Base-by-base conservation (phyloP, 2,888 invertebrate species). In the Flexamia atlantica region DNA sequence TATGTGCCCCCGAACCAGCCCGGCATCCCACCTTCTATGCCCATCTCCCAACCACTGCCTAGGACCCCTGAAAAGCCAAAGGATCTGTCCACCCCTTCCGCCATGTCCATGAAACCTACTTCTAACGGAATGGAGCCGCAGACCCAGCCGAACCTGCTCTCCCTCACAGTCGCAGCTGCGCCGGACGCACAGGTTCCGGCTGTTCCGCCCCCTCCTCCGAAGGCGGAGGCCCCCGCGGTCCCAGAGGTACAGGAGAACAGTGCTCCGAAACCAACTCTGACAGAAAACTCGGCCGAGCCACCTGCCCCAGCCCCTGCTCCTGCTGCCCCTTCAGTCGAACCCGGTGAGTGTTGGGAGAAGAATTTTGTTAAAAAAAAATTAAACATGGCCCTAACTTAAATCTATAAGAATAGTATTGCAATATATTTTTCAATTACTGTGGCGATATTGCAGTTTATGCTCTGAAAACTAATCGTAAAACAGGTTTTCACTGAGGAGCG, bases 11-110 rank as follows among this genome's bases (percentile, higher is more conserved):
- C 50, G 57, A 23, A 50, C 42, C 84, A 80, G 46, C 74, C 85
- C 12, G 57, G 64, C 3, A 36, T 79, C 4, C 84, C 76, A 28
- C 74, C 74, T 1, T 28, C 70, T 1, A 57, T 82, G 57, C 86
- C 86, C n/a, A 82, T 85, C 14, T 86, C 85, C 28, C 87, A 86
- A 32, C 86, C 86, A 30, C 82, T 86, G 12, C 83, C 85, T 9
- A 70, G 86, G 23, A 85, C 87, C 25, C 85, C 85, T 14, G 86
- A 87, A 57, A 86, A 86, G 50, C 83, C 85, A 28, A 74, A 76
- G 17, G 84, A 84, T 40, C 60, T 72, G 12, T 17, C 60, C 14
- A 10, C 81, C 17, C 64, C 84, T 14, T 17, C 36, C 10, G 30
- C 50, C 10, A 17, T 68, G 25, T 36, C 76, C 12, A 17, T 50